These are phyloP conservation scores for Anthoscopus minutus DNA, from an alignment of 2,113 vertebrate species.

Conservation along the genomic window DNA sequence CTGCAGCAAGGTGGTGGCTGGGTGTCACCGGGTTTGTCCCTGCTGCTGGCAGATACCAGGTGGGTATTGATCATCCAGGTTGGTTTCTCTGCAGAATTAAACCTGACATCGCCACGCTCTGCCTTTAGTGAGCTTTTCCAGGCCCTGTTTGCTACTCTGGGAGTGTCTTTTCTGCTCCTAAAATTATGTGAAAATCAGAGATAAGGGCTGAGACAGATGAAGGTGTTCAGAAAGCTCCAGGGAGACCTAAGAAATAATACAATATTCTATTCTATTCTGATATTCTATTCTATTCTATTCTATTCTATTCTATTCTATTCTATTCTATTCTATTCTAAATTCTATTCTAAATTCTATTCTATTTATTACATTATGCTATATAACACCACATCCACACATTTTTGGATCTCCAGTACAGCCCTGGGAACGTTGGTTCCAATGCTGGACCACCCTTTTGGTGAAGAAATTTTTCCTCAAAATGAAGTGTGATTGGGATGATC, in stretches of 20 bases:
- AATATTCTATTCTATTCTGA: too few species aligned
- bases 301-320: too few species aligned
- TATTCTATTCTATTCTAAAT: too few species aligned
- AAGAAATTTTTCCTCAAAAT: background rate
- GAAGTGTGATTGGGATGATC: background rate
- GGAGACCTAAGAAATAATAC: too few species aligned
- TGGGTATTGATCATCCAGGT: background rate
- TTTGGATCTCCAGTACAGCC: background rate
- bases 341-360: too few species aligned
- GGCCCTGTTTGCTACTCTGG: background rate
- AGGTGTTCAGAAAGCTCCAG: background rate
- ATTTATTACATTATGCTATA: too few species aligned
- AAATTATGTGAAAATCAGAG: background rate
- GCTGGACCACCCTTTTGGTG: background rate
- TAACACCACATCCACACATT: too few species aligned
- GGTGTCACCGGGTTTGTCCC: background rate
- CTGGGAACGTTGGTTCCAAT: background rate
- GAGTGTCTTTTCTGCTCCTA: background rate
- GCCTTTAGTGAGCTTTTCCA: slow-evolving; percentile 35
- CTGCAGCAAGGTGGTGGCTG: background rate
- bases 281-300: too few species aligned
- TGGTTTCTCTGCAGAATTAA: slow-evolving; percentile 2
- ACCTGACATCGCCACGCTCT: background rate
- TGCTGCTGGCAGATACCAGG: background rate
- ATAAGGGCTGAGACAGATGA: background rate